A percentile compares a stretch with the other conserved stretches of the same genome.
Conservation (phyloP, 1,140 invertebrate genomes). For the Leptinotarsa undecemlineata region DNA sequence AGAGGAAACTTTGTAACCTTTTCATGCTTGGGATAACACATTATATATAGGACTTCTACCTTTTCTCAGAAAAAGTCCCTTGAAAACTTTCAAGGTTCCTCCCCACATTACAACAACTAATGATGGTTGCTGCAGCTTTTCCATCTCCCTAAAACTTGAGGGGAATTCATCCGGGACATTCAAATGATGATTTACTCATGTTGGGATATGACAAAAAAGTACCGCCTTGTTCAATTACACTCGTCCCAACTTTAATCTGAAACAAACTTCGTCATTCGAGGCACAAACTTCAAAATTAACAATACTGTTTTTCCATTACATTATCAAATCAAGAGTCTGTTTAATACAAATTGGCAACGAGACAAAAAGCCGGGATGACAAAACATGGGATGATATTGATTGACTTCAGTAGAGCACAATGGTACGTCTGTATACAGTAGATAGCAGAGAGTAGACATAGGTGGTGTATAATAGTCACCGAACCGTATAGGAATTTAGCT, state of each 20-base stretch:
- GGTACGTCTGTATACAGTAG: conserved; percentile 2
- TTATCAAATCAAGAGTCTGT: conserved; percentile 18
- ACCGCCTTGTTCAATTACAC: background rate
- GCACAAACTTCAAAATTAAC: background rate
- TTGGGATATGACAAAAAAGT: too few relatives aligned
- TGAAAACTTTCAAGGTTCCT: too few relatives aligned
- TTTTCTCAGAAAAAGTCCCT: too few relatives aligned
- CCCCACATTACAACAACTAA: too few relatives aligned
- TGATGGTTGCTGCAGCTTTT: too few relatives aligned
- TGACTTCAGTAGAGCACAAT: conserved; percentile 5
- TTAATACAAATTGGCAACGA: conserved; percentile 15
- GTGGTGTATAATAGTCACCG: background rate
- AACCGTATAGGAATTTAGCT: background rate
- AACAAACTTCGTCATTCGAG: background rate
- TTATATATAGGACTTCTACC: too few relatives aligned
- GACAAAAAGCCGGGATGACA: conserved; percentile 14
- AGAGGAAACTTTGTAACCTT: too few relatives aligned
- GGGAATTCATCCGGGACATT: too few relatives aligned
- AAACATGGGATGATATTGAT: conserved; percentile 15
- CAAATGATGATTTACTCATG: too few relatives aligned
- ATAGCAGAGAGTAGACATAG: conserved; percentile 9
- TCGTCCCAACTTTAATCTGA: background rate
- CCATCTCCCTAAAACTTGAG: too few relatives aligned
- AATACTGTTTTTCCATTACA: conserved; percentile 9
- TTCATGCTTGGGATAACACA: too few relatives aligned